Conservation (phyloP, 2,113 vertebrate species). For the Otus sunia region DNA sequence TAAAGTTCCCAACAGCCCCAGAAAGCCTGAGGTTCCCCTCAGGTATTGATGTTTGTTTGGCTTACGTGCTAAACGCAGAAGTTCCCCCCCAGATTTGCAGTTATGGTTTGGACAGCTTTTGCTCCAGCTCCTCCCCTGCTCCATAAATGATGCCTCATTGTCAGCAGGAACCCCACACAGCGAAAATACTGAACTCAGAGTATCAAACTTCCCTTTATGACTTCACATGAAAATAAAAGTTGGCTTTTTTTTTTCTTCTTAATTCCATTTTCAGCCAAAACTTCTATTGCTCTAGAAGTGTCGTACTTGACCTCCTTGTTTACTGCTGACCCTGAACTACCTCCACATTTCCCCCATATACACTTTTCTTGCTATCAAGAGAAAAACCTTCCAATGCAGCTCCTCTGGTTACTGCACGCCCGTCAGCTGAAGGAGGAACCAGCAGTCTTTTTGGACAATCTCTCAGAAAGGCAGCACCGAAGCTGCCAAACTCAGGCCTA, state of each 20-base stretch:
- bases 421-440: neutral
- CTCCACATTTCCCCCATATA: fast-evolving
- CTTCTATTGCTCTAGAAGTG: neutral
- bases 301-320: neutral
- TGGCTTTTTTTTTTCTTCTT: neutral
- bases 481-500: neutral
- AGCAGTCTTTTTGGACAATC: too few species aligned
- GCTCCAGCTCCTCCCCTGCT: neutral
- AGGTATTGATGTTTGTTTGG: neutral
- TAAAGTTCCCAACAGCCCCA: neutral
- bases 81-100: neutral
- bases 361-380: fast-evolving
- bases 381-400: neutral
- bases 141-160: fast-evolving
- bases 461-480: neutral
- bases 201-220: neutral
- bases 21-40: neutral
- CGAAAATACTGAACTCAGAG: neutral
- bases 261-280: neutral
- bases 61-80: neutral
- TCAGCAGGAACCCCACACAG: neutral
- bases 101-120: neutral
- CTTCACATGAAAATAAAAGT: neutral
- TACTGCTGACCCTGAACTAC: neutral
- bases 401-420: neutral